Base-by-base conservation (phyloP, 2,113 vertebrate genomes). In the Shinisaurus crocodilurus region DNA sequence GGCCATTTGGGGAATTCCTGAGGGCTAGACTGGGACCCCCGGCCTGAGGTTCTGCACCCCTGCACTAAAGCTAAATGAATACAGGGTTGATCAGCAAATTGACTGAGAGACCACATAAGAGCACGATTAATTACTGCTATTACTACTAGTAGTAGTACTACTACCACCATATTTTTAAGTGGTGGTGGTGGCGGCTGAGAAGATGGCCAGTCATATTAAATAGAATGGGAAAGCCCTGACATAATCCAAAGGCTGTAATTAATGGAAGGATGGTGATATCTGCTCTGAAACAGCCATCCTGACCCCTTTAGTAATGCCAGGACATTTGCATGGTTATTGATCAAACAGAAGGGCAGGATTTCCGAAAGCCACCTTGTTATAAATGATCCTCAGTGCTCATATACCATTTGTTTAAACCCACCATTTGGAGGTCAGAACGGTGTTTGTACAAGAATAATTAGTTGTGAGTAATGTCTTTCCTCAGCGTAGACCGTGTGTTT, bases 391-490 rank as follows among this genome's bases (percentile, higher is more conserved):
- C 23, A 12, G 43, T 23, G 23, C 76, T 69, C 65, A 40, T 87
- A 75, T 29, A 60, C 70, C 85, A 87, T 87, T 87, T 87, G 85
- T 87, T 87, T 87, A 87, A 87, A 87, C 87, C 87, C 45, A 88
- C 87, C 87, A 81, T 88, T 88, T 88, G 63, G 76, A 88, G 87
- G 87, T 88, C 87, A 88, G 43, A 50, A 70, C 54, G 34, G 34
- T 88, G 63, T 88, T 88, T 88, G 87, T 50, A 88, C 76, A 88
- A 81, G 87, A 88, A 80, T 88, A 88, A 88, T 88, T 63, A 88
- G 76, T 81, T 88, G 87, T 81, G 45, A 88, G 87, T 88, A 81
- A 88, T 81, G 76, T 69, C 87, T 88, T 88, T 81, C 87, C 76
- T 88, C 43, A 9, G 75, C 40, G 3, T 37, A 81, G 63, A 70